phyloP scores from a whole-genome alignment of 2,113 vertebrate species.

The Oncorhynchus kisutch region DNA sequence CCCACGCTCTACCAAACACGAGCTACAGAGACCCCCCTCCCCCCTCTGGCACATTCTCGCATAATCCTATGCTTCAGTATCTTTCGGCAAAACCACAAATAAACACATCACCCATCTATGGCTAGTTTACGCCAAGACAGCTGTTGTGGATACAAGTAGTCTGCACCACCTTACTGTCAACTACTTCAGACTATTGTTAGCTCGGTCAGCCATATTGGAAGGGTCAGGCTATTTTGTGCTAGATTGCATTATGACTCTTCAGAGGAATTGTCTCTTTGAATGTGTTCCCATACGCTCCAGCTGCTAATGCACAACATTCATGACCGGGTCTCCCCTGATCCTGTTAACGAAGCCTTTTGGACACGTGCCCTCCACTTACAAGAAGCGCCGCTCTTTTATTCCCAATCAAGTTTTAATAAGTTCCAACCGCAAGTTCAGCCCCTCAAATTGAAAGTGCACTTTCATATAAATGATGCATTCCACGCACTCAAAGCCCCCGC shows the following conservation, averaged over 20 bases:
- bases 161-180: no score
- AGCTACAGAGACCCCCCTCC: no score
- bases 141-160: no score
- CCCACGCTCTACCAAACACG: no score
- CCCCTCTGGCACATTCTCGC: no score
- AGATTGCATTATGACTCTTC: neutral
- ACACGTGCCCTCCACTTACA: conserved; percentile 54
- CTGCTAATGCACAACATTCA: neutral
- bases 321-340: neutral
- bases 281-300: neutral
- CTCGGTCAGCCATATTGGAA: no score
- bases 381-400: conserved; percentile 45
- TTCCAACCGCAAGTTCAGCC: conserved; percentile 47
- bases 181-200: no score
- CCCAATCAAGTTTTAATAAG: conserved; percentile 63
- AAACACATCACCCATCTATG: no score
- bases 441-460: conserved; percentile 57
- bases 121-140: no score
- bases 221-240: neutral
- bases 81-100: no score
- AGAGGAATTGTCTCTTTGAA: neutral
- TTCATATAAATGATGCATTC: conserved; percentile 53
- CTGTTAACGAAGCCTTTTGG: conserved; percentile 55
- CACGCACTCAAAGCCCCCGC: conserved; percentile 26
- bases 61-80: no score